Percentiles rank a stretch among this genome's conserved stretches.
Evolutionary conservation across 1,140 invertebrate genomes (phyloP).

Genomic region (Drosophila carrolli): DNA sequence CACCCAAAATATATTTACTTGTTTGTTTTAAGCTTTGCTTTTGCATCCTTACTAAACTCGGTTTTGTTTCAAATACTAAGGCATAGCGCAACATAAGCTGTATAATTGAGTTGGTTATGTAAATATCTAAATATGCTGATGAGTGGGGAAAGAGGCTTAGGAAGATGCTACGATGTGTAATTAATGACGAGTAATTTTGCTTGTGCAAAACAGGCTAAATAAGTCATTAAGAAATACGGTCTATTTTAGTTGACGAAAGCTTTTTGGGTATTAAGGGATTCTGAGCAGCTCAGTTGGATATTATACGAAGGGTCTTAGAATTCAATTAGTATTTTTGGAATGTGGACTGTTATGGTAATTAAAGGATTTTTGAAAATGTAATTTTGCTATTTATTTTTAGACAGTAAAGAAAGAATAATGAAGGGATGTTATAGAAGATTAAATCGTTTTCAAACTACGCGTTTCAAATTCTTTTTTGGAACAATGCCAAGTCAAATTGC

Average conservation of each 20-base stretch:
- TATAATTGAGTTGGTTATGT: conserved; percentile 24
- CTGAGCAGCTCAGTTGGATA: background rate
- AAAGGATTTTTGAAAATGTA: background rate
- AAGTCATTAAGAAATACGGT: conserved; percentile 1
- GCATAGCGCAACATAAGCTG: conserved; percentile 5
- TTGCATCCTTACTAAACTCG: conserved; percentile 4
- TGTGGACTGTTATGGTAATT: background rate
- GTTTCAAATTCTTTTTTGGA: no score
- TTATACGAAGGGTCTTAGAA: background rate
- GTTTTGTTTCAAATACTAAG: background rate
- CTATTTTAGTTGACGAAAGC: conserved; percentile 18
- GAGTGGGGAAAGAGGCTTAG: background rate
- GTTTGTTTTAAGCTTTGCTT: background rate
- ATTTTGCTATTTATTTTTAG: no score
- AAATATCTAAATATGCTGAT: conserved; percentile 33
- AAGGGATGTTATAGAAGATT: background rate
- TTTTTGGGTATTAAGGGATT: conserved; percentile 14
- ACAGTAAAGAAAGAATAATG: background rate
- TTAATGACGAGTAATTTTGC: conserved; percentile 23
- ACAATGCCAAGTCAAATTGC: no score
- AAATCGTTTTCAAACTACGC: background rate
- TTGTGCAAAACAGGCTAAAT: conserved; percentile 10
- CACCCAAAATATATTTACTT: conserved; percentile 2
- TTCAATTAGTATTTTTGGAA: conserved; percentile 1
- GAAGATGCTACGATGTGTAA: conserved; percentile 9